Evolutionary conservation across 1,140 invertebrate species (phyloP).

Genomic region (Pomacea maculata): DNA sequence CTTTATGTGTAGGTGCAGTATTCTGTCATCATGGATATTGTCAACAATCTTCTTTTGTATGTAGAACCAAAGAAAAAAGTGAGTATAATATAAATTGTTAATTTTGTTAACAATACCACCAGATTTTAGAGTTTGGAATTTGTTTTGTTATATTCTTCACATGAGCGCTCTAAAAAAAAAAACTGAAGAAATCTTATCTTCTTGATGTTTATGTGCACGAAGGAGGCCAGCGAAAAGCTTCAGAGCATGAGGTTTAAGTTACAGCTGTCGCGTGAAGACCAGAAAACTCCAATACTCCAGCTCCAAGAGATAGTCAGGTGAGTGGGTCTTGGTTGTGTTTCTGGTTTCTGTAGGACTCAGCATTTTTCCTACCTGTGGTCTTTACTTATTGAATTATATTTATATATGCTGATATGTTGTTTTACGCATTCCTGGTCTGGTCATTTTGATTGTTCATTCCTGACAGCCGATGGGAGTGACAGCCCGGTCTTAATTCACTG

Average conservation of each 20-base stretch:
- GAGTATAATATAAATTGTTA: constrained; percentile 23
- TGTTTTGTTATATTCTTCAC: neutral
- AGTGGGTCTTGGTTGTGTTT: neutral
- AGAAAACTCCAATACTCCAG: constrained; percentile 89
- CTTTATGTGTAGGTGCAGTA: constrained; percentile 73
- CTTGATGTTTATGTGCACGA: neutral
- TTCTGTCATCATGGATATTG: constrained; percentile 94
- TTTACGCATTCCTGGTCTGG: too few relatives aligned
- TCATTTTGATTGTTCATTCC: too few relatives aligned
- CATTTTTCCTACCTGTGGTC: too few relatives aligned
- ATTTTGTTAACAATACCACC: neutral
- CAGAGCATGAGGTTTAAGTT: constrained; percentile 93
- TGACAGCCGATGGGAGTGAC: too few relatives aligned
- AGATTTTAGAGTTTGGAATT: neutral
- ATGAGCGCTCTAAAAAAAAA: neutral
- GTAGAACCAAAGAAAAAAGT: constrained; percentile 96
- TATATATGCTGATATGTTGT: too few relatives aligned
- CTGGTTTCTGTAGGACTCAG: too few relatives aligned
- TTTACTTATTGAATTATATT: too few relatives aligned
- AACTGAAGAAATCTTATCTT: neutral
- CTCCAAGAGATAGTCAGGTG: constrained; percentile 84
- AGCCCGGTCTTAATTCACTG: too few relatives aligned
- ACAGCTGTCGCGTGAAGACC: constrained; percentile 89
- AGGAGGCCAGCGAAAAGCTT: constrained; percentile 77
- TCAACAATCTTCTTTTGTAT: constrained; percentile 96